phyloP scores from a whole-genome alignment of 2,113 vertebrate genomes.

The Mirza zaza region DNA sequence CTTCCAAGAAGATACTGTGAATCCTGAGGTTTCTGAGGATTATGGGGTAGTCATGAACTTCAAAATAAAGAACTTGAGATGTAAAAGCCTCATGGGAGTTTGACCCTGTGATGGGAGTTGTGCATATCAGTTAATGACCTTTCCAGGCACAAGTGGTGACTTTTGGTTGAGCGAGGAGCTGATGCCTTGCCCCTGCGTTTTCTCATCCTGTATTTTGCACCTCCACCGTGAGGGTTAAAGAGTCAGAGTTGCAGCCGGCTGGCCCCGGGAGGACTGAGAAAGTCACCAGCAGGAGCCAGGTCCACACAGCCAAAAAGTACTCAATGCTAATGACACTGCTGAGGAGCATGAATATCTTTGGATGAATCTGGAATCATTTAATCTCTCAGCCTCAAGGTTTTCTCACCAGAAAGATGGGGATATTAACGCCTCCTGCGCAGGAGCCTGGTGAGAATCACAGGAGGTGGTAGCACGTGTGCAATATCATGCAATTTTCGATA shows the following conservation, averaged over 20 bases:
- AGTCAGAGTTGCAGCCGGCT: not conserved
- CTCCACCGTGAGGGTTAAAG: not conserved
- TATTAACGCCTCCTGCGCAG: not conserved
- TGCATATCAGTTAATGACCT: not conserved
- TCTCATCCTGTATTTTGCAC: not conserved
- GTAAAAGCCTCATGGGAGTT: not conserved
- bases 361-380: not conserved
- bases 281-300: not conserved
- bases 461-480: not conserved
- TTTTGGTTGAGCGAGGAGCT: fast-evolving
- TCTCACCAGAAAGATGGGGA: not conserved
- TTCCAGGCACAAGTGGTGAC: not conserved
- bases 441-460: not conserved
- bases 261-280: not conserved
- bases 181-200: not conserved
- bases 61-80: not conserved
- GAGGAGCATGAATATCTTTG: not conserved
- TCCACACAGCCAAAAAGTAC: not conserved
- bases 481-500: not conserved
- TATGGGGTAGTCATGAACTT: not conserved
- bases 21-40: not conserved
- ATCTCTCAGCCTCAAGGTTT: not conserved
- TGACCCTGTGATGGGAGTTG: no score
- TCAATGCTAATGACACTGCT: fast-evolving
- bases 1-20: not conserved